A percentile compares a stretch with the other conserved stretches of the same genome.
These are phyloP conservation scores for Odocoileus hemionus DNA, from an alignment of 2,113 vertebrate genomes.

Conservation along the genomic window DNA sequence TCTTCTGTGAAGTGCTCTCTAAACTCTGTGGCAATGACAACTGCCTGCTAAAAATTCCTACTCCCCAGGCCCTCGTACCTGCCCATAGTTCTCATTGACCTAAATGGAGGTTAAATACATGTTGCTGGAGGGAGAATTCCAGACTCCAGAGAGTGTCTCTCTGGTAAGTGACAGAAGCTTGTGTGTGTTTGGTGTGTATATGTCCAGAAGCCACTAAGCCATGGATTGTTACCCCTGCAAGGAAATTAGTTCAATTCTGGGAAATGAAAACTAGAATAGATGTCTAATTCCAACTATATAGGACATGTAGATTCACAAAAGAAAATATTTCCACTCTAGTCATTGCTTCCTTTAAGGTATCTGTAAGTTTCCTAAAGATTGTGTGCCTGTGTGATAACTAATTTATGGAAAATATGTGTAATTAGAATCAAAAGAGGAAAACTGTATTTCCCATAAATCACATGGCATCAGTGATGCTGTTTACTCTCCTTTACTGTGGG, in stretches of 20 bases:
- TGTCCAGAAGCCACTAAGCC: not conserved
- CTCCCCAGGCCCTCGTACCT: not conserved
- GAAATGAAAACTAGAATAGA: not conserved
- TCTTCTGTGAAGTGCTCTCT: constrained; percentile 33
- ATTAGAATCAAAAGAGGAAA: not conserved
- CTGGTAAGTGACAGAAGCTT: not conserved
- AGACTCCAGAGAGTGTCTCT: not conserved
- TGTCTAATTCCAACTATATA: not conserved
- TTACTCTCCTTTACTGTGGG: not conserved
- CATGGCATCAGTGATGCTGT: not conserved
- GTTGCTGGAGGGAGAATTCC: not conserved
- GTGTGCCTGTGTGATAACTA: not conserved
- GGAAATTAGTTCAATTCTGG: not conserved
- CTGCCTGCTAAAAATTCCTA: constrained; percentile 38
- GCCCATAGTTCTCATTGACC: not conserved
- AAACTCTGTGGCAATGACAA: constrained; percentile 30
- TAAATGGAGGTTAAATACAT: constrained; percentile 38
- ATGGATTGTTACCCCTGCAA: not conserved
- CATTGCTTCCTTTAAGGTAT: not conserved
- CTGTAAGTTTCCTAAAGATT: not conserved
- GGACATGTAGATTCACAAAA: not conserved
- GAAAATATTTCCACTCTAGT: not conserved
- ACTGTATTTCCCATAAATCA: not conserved
- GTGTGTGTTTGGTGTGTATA: not conserved
- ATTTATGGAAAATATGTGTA: not conserved